Evolutionary conservation across 2,888 invertebrate species (phyloP).

Genomic region (Embidobia sp.): DNA sequence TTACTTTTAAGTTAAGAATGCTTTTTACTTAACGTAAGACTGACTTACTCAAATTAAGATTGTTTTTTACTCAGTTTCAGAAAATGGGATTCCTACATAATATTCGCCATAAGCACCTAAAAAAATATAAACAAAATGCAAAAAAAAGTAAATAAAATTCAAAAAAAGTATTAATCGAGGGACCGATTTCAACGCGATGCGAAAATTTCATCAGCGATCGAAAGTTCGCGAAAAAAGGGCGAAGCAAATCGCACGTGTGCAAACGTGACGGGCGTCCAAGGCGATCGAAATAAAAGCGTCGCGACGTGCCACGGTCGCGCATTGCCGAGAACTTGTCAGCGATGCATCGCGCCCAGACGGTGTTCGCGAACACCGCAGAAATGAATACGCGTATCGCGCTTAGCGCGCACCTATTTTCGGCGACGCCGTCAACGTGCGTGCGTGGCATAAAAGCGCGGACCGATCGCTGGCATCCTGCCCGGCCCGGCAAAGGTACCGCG

Average conservation of each 20-base stretch:
- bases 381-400: conserved; percentile 30
- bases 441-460: conserved; percentile 25
- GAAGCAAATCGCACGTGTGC: conserved; percentile 41
- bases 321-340: conserved; percentile 60
- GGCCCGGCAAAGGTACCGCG: conserved; percentile 36
- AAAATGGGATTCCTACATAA: too few species aligned
- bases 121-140: too few species aligned
- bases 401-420: conserved; percentile 57
- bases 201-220: background rate
- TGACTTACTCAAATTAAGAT: too few species aligned
- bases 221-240: conserved; percentile 1
- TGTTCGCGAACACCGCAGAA: conserved; percentile 39
- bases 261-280: conserved; percentile 20
- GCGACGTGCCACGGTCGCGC: conserved; percentile 59
- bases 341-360: conserved; percentile 44
- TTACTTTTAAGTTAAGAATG: too few species aligned
- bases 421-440: conserved; percentile 45
- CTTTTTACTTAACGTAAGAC: too few species aligned
- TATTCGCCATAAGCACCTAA: too few species aligned
- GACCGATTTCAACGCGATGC: too few species aligned
- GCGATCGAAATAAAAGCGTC: conserved; percentile 48
- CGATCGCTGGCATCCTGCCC: conserved; percentile 53
- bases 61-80: too few species aligned
- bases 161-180: too few species aligned
- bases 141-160: too few species aligned